Conservation (phyloP, 1,140 invertebrate species). For the Listronotus oregonensis region DNA sequence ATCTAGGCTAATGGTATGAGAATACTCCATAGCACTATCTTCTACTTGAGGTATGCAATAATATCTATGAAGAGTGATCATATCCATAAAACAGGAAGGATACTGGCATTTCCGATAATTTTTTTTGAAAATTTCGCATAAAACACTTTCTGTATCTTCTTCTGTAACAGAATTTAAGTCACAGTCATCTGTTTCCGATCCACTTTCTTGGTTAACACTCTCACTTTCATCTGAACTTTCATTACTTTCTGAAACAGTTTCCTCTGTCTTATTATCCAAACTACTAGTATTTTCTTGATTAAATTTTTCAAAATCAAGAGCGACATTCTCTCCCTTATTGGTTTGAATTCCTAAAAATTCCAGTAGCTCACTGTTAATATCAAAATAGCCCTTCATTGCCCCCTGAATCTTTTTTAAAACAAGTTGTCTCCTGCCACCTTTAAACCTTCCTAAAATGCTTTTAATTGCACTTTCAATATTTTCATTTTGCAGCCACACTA, state of each 20-base stretch:
- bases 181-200: constrained; percentile 31
- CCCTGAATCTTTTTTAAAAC: constrained; percentile 64
- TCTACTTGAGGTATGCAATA: constrained; percentile 77
- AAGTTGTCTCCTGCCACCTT: constrained; percentile 59
- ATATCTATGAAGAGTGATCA: constrained; percentile 66
- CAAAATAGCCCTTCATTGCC: constrained; percentile 67
- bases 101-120: constrained; percentile 64
- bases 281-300: not conserved
- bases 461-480: constrained; percentile 69
- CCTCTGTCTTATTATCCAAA: constrained; percentile 3
- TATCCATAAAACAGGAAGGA: constrained; percentile 69
- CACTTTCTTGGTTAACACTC: constrained; percentile 31
- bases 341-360: constrained; percentile 60
- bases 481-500: constrained; percentile 76
- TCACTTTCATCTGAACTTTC: constrained; percentile 26
- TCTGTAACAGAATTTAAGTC: constrained; percentile 26
- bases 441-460: constrained; percentile 68
- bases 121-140: constrained; percentile 70
- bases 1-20: constrained; percentile 65
- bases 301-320: constrained; percentile 16
- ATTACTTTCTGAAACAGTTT: constrained; percentile 30
- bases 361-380: constrained; percentile 61
- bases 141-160: constrained; percentile 33
- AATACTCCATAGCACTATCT: constrained; percentile 63
- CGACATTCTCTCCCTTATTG: constrained; percentile 24